Conservation (phyloP, 2,113 vertebrate genomes). For the Cheilinus undulatus region DNA sequence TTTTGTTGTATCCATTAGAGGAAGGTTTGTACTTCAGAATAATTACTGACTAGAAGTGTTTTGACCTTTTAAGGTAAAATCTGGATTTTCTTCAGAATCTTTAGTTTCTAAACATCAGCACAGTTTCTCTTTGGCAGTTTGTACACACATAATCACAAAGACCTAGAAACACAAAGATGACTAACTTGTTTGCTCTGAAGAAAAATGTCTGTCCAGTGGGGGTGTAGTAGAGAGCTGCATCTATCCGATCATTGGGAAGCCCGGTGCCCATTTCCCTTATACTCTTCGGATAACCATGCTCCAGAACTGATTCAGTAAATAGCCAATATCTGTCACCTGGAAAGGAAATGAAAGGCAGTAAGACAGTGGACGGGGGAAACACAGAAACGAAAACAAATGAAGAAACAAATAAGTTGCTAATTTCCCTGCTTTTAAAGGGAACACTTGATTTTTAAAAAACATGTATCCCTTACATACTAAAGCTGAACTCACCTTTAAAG, state of each 20-base stretch:
- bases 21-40: constrained; percentile 31
- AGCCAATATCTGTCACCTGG: constrained; percentile 92
- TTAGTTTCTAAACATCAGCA: constrained; percentile 4
- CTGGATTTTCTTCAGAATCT: constrained; percentile 25
- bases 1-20: constrained; percentile 25
- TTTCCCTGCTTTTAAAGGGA: background rate
- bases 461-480: no score
- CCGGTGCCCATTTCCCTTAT: constrained; percentile 88
- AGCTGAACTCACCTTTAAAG: constrained; percentile 87
- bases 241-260: constrained; percentile 88
- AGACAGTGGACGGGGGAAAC: background rate
- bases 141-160: constrained; percentile 1
- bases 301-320: constrained; percentile 88
- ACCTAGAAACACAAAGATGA: constrained; percentile 39
- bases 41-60: constrained; percentile 14
- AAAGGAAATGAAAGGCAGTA: background rate
- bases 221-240: constrained; percentile 90
- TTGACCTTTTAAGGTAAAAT: constrained; percentile 35
- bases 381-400: background rate
- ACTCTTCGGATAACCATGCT: constrained; percentile 86
- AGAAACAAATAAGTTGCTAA: background rate
- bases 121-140: background rate
- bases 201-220: constrained; percentile 92
- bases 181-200: constrained; percentile 91
- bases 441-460: no score